These are phyloP conservation scores for Nothobranchius furzeri DNA, from an alignment of 2,113 vertebrate species.

Conservation along the genomic window DNA sequence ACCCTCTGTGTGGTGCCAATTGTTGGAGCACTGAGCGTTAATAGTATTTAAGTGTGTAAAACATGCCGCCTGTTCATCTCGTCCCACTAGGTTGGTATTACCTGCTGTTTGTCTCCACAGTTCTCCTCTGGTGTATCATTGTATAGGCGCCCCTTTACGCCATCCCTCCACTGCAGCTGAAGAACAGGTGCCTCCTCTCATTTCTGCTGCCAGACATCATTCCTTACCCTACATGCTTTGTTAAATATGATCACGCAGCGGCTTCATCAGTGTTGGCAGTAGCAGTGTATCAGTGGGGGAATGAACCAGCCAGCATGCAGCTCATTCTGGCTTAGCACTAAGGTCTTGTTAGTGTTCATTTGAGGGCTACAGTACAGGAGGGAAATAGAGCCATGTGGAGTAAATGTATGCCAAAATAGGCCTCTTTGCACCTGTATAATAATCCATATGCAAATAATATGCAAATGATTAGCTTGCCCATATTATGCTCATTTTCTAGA, in stretches of 20 bases:
- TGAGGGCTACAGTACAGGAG: conserved; percentile 43
- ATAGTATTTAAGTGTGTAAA: conserved; percentile 3
- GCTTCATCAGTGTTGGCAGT: conserved; percentile 59
- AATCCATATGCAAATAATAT: conserved; percentile 41
- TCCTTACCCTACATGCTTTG: conserved; percentile 38
- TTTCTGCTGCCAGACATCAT: conserved; percentile 38
- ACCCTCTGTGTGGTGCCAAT: conserved; percentile 11
- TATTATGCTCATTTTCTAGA: conserved; percentile 18
- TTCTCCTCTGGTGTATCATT: conserved; percentile 25
- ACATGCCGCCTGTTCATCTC: not conserved
- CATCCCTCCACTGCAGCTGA: conserved; percentile 13
- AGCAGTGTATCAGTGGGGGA: conserved; percentile 55
- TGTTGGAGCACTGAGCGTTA: conserved; percentile 3
- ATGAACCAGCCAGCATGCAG: conserved; percentile 37
- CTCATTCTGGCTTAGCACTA: conserved; percentile 37
- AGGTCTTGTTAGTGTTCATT: conserved; percentile 57
- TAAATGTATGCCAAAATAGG: conserved; percentile 45
- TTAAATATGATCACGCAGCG: conserved; percentile 55
- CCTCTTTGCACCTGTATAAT: conserved; percentile 41
- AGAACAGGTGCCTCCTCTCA: conserved; percentile 43
- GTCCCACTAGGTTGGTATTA: conserved; percentile 11
- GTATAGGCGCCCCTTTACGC: conserved; percentile 26
- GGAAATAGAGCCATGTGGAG: conserved; percentile 20
- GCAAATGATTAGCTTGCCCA: conserved; percentile 28
- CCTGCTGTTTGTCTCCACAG: conserved; percentile 10